These are phyloP conservation scores for Melanotaenia duboulayi DNA, from an alignment of 2,113 vertebrate species.

Conservation along the genomic window DNA sequence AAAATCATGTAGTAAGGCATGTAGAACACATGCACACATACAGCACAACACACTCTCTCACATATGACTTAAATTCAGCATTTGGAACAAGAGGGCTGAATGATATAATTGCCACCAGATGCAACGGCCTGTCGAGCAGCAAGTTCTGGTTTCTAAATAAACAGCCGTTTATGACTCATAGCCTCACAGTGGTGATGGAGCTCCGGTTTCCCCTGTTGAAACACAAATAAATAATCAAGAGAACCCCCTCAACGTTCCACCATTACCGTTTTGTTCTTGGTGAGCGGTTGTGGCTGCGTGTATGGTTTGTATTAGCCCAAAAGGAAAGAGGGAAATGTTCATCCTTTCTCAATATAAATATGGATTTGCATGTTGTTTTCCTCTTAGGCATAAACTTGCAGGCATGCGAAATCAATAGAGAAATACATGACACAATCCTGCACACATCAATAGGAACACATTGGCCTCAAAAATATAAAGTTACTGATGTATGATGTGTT, in stretches of 20 bases:
- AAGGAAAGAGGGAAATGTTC: conserved; percentile 67
- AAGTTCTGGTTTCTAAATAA: conserved; percentile 83
- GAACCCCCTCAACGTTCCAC: conserved; percentile 64
- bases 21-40: conserved; percentile 27
- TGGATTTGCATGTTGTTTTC: conserved; percentile 30
- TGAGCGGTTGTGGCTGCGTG: conserved; percentile 33
- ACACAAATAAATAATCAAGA: conserved; percentile 84
- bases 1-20: conserved; percentile 24
- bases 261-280: conserved; percentile 70
- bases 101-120: conserved; percentile 81
- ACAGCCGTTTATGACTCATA: conserved; percentile 83
- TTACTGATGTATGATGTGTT: not conserved
- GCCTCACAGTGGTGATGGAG: conserved; percentile 72
- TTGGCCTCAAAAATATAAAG: not conserved
- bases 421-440: not conserved
- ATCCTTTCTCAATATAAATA: conserved; percentile 58
- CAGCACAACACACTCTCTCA: conserved; percentile 44
- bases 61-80: conserved; percentile 67
- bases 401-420: conserved; percentile 18
- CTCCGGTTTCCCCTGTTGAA: conserved; percentile 77
- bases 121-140: conserved; percentile 75
- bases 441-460: conserved; percentile 1
- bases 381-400: conserved; percentile 11
- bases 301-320: conserved; percentile 77
- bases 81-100: conserved; percentile 58